Evolutionary conservation across 2,113 vertebrate species (phyloP), one percentile per base, ranked within the genome.

Genomic region (Cololabis saira): DNA sequence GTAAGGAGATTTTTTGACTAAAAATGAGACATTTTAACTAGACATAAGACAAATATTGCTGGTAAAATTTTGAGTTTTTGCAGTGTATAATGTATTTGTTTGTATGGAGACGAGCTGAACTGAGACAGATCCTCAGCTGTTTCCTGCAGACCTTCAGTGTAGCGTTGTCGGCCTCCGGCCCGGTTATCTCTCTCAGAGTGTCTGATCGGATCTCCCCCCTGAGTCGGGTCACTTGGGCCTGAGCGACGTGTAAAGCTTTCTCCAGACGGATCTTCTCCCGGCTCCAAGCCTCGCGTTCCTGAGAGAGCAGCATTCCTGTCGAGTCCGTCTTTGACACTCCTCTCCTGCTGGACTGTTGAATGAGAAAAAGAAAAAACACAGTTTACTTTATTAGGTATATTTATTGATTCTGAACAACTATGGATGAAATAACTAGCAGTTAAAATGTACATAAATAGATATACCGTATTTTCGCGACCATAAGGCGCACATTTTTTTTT

Each of bases 281-380:
- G 52, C 70, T 79, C 97, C 96, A 99, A 0, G 87, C 77, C 71
- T 96, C 96, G 57, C 91, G 94, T 80, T 98, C 96, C 5, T 94
- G 93, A 59, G 94, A 92, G 44, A 94, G 75, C 41, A 96, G 82
- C 45, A 75, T 8, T 45, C 92, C 88, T 0, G 92, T 64, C 24
- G 90, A 88, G 57, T 92, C 83, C 70, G 2, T 72, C 82, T 69
- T 76, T 57, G 62, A 83, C 82, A 0, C 66, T 43, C 0, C 87
- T 81, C 54, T 67, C 66, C 79, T 90, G 55, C 82, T 89, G 70
- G 88, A 90, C 96, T 97, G 76, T 17, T 88, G 17, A 40, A 44
- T 53, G 11, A 0, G 24, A 58, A 18, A 40, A 44, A 56, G 11
- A 0, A 37, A 58, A 51, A n/a, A 16, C 8, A 42, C 10, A 17